Percentiles rank a stretch among this genome's conserved stretches.
Conservation (phyloP, 2,113 vertebrate species). For the Rhinogobius similis region DNA sequence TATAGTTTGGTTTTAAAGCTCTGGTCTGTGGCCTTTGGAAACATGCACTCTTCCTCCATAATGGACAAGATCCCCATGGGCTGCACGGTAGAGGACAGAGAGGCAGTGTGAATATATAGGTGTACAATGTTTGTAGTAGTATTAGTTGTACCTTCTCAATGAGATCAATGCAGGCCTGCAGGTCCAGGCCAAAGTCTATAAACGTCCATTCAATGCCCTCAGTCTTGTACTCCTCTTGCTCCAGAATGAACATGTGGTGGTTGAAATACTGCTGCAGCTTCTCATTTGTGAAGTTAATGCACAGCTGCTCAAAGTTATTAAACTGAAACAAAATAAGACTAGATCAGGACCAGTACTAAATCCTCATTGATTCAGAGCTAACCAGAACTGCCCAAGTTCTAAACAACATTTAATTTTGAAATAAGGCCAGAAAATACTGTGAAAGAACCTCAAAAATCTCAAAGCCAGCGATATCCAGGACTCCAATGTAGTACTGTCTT, state of each 20-base stretch:
- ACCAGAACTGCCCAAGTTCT: neutral
- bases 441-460: slow-evolving; percentile 91
- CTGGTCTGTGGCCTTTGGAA: slow-evolving; percentile 89
- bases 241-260: slow-evolving; percentile 96
- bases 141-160: slow-evolving; percentile 87
- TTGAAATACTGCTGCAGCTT: slow-evolving; percentile 98
- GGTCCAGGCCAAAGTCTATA: slow-evolving; percentile 93
- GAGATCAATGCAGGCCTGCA: slow-evolving; percentile 94
- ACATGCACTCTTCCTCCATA: slow-evolving; percentile 97
- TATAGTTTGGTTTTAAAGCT: slow-evolving; percentile 94
- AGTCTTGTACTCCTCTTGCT: slow-evolving; percentile 93
- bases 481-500: slow-evolving; percentile 95
- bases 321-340: slow-evolving; percentile 71
- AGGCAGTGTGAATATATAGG: neutral
- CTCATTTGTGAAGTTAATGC: slow-evolving; percentile 97
- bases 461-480: slow-evolving; percentile 94
- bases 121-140: neutral
- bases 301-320: slow-evolving; percentile 96
- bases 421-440: neutral
- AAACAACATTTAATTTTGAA: neutral
- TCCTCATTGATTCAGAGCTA: neutral
- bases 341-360: slow-evolving; percentile 7
- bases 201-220: slow-evolving; percentile 96
- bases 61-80: slow-evolving; percentile 94
- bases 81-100: slow-evolving; percentile 62